These are phyloP conservation scores for western clawed frog (Xenopus tropicalis) DNA, from an alignment of 2,113 vertebrate genomes.

Conservation along the genomic window DNA sequence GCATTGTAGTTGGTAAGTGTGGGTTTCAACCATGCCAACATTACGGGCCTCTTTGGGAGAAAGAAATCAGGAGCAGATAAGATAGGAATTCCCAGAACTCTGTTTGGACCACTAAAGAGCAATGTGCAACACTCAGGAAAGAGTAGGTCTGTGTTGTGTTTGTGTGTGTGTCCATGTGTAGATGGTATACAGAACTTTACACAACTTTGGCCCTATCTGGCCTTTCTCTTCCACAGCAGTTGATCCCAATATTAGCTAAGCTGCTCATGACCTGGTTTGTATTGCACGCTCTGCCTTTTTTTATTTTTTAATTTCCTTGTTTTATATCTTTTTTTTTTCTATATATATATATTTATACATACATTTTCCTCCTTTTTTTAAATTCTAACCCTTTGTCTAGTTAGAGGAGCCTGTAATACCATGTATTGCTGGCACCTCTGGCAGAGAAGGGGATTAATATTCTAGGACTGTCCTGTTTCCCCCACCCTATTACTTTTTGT, in stretches of 20 bases:
- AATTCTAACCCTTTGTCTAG: slow-evolving; percentile 13
- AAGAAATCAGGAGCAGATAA: too few relatives aligned
- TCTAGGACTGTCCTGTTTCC: slow-evolving; percentile 70
- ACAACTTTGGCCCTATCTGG: slow-evolving; percentile 99
- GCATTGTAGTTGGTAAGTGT: too few relatives aligned
- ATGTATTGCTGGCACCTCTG: slow-evolving; percentile 3
- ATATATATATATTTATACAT: slow-evolving; percentile 30
- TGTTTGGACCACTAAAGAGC: background rate
- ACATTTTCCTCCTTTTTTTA: slow-evolving; percentile 1
- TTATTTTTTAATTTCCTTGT: slow-evolving; percentile 74
- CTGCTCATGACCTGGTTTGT: slow-evolving; percentile 99
- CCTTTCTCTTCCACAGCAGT: slow-evolving; percentile 99
- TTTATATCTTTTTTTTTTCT: background rate
- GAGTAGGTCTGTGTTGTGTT: slow-evolving; percentile 69
- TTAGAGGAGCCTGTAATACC: slow-evolving; percentile 7
- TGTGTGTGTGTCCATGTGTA: slow-evolving; percentile 82
- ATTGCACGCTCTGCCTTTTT: slow-evolving; percentile 99
- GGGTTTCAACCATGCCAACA: too few relatives aligned
- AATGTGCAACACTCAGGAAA: slow-evolving; percentile 21
- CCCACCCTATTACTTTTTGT: slow-evolving; percentile 77
- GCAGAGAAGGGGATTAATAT: slow-evolving; percentile 23
- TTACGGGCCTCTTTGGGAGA: too few relatives aligned
- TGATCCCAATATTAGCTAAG: slow-evolving; percentile 99
- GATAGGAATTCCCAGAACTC: too few relatives aligned
- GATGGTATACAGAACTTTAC: slow-evolving; percentile 95